Evolutionary conservation across 1,140 invertebrate genomes (phyloP).

Genomic region (Philaenus spumarius): DNA sequence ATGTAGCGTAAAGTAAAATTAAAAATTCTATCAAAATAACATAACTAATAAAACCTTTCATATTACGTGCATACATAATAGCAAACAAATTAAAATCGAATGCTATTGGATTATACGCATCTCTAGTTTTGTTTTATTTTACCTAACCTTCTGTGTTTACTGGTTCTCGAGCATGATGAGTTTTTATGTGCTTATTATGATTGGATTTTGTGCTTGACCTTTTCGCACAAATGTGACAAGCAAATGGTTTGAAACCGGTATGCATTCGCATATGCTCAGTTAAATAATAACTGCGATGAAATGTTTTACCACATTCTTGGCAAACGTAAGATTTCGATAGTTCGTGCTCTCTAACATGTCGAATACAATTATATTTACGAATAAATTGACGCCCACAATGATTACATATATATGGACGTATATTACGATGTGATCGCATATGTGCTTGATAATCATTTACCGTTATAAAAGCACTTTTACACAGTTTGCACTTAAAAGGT

Average conservation of each 20-base stretch:
- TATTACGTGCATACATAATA: no score
- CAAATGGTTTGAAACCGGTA: constrained; percentile 71
- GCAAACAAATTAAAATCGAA: no score
- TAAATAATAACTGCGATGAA: constrained; percentile 80
- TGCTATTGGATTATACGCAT: no score
- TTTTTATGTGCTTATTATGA: constrained; percentile 81
- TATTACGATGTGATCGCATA: constrained; percentile 73
- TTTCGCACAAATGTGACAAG: constrained; percentile 81
- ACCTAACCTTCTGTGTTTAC: constrained; percentile 72
- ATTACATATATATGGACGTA: constrained; percentile 82
- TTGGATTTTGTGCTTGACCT: constrained; percentile 80
- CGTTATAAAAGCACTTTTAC: constrained; percentile 73
- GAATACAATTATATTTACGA: constrained; percentile 83
- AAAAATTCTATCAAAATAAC: no score
- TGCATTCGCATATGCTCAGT: constrained; percentile 81
- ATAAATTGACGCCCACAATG: constrained; percentile 92
- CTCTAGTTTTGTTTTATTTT: neutral
- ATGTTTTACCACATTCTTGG: constrained; percentile 77
- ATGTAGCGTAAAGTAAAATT: no score
- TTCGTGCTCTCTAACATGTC: constrained; percentile 86
- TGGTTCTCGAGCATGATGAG: constrained; percentile 77
- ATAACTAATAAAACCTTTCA: no score
- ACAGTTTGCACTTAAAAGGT: constrained; percentile 77
- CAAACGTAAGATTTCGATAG: constrained; percentile 83
- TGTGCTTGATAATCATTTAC: constrained; percentile 73